Base-by-base conservation (phyloP, 2,113 vertebrate genomes). In the Mustelus asterias region DNA sequence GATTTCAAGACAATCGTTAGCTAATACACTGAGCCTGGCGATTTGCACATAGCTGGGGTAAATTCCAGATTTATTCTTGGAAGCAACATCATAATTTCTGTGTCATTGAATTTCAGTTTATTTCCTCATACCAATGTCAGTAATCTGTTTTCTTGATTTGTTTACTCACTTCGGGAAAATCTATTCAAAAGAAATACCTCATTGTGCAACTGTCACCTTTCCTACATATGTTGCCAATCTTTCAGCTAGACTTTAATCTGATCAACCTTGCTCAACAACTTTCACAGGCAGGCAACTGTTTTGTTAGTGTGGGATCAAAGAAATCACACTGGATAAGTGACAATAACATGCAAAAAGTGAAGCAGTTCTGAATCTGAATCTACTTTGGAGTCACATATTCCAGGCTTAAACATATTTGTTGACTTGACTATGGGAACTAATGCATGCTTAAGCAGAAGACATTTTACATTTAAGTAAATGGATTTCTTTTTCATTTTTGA, bases 51-150 rank as follows among this genome's bases (percentile, higher is more conserved):
- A 37, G n/a, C n/a, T 37, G 3, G 44, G 60, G 44, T 58, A 89
- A 54, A 63, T 41, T 41, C 60, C 29, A n/a, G 63, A 67, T 67
- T 94, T 94, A 41, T 67, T 67, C 67, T 94, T n/a, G n/a, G 48
- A n/a, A 67, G 0, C 20, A 2, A 8, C 24, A 24, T 26, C 65
- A 65, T 65, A 41, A n/a, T 67, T 8, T 41, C 24, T 18, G 16
- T 11, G n/a, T 37, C 0, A 67, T 94, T 94, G 33, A 67, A 90
- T 60, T 67, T 67, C n/a, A 67, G 60, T 94, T 65, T 94, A 67
- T 94, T 94, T 94, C 33, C 90, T 67, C 29, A 94, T 67, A 29
- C 48, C 63, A 67, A 65, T 94, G 90, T 37, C 90, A 89, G 44
- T 29, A 58, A 89, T 44, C 58, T 94, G 26, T 67, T 94, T 94